Evolutionary conservation across 2,113 vertebrate species (phyloP).

Genomic region (Tachysurus vachellii): DNA sequence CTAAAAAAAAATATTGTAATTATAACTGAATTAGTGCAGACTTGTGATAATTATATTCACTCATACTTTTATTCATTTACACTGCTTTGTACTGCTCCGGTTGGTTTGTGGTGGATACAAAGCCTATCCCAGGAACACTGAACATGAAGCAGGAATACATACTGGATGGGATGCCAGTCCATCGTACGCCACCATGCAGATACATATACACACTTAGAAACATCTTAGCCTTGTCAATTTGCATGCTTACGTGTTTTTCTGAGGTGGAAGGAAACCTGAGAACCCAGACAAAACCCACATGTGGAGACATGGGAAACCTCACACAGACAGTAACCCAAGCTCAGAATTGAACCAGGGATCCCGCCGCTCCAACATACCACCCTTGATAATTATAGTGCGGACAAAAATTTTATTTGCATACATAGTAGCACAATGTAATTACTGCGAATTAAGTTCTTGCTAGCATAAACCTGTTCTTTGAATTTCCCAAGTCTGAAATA

Average conservation of each 20-base stretch:
- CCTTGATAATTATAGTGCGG: constrained; percentile 21
- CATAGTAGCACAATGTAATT: not conserved
- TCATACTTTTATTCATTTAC: not conserved
- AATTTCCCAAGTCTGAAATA: constrained; percentile 22
- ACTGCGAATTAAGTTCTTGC: constrained; percentile 13
- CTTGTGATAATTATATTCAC: not conserved
- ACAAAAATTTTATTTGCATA: constrained; percentile 19
- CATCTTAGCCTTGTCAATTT: not conserved
- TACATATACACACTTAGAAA: not conserved
- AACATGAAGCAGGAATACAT: not conserved
- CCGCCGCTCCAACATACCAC: not conserved
- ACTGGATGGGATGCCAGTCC: not conserved
- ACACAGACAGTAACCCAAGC: not conserved
- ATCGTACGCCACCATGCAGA: not conserved
- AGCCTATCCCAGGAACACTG: not conserved
- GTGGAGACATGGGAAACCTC: not conserved
- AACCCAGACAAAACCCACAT: not conserved
- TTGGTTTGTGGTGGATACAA: not conserved
- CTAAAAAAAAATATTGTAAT: not conserved
- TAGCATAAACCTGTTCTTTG: not conserved
- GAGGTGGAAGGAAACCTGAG: not conserved
- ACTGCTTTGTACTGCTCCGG: not conserved
- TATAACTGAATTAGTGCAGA: not conserved
- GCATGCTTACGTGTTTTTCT: not conserved
- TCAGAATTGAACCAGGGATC: constrained; percentile 3